A percentile compares a stretch with the other conserved stretches of the same genome.
These are phyloP conservation scores for Zaprionus africanus DNA, from an alignment of 1,140 invertebrate genomes.

Conservation along the genomic window DNA sequence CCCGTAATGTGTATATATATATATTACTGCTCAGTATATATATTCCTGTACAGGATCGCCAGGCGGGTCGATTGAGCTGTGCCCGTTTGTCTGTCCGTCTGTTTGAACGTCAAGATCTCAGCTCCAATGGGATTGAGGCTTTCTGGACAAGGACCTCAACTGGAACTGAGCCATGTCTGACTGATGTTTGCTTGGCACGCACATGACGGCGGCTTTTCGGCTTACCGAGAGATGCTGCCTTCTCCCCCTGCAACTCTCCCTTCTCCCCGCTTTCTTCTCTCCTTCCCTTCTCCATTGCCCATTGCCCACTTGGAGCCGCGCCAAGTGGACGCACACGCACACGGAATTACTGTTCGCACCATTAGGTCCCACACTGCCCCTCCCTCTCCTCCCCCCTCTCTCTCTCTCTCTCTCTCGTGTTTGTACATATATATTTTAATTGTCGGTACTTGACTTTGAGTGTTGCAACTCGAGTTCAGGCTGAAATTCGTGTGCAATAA, in stretches of 20 bases:
- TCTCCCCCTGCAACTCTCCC: too few species aligned
- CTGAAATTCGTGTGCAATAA: conserved; percentile 2
- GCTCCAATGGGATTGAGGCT: neutral
- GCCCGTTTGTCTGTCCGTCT: too few species aligned
- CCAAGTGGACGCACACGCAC: conserved; percentile 5
- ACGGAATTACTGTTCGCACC: neutral
- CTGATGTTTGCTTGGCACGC: conserved; percentile 46
- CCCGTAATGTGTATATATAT: too few species aligned
- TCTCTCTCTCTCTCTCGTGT: neutral
- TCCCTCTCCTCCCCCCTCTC: neutral
- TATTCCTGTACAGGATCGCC: too few species aligned
- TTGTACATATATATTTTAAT: conserved; percentile 16
- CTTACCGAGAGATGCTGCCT: conserved; percentile 16
- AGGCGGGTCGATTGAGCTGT: too few species aligned
- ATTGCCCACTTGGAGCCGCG: neutral
- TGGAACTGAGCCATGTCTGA: conserved; percentile 25
- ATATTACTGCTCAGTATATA: too few species aligned
- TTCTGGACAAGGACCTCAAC: conserved; percentile 4
- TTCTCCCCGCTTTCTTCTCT: too few species aligned
- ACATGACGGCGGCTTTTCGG: conserved; percentile 32
- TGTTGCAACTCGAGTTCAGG: neutral
- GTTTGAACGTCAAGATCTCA: too few species aligned
- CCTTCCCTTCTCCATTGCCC: neutral
- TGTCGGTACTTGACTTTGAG: conserved; percentile 16
- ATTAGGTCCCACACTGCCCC: neutral